Evolutionary conservation across 2,113 vertebrate genomes (phyloP).

Genomic region (Malurus elegans): DNA sequence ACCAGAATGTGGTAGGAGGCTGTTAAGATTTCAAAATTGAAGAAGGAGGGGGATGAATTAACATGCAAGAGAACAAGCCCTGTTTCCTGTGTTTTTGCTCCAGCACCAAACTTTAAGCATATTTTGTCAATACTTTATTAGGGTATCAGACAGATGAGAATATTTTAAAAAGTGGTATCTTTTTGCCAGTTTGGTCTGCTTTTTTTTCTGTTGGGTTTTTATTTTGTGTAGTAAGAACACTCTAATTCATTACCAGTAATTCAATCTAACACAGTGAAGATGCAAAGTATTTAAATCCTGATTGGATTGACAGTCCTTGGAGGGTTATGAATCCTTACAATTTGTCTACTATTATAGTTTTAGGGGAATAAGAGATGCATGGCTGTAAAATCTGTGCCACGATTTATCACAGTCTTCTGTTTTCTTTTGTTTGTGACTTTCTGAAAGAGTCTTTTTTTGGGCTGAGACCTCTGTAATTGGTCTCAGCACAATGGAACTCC

Average conservation of each 20-base stretch:
- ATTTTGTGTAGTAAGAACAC: not conserved
- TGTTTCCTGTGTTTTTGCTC: not conserved
- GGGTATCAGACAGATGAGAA: not conserved
- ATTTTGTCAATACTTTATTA: not conserved
- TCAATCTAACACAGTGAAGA: not conserved
- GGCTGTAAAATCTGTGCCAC: not conserved
- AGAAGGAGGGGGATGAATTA: not conserved
- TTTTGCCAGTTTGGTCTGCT: not conserved
- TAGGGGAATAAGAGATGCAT: not conserved
- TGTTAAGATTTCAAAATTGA: not conserved
- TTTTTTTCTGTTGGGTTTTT: no score
- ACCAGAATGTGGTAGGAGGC: not conserved
- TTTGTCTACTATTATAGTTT: conserved; percentile 17
- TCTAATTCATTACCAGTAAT: not conserved
- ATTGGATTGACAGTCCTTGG: not conserved
- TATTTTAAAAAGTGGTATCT: not conserved
- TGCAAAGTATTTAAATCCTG: not conserved
- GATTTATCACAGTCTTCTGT: conserved; percentile 37
- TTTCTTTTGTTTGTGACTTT: conserved; percentile 53
- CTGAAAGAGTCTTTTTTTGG: conserved; percentile 56
- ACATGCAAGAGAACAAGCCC: not conserved
- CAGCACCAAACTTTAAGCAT: not conserved
- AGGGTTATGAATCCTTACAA: not conserved
- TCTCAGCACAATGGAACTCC: conserved; percentile 56
- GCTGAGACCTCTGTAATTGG: conserved; percentile 62